Evolutionary conservation across 2,888 invertebrate species (phyloP).

Genomic region (Tetragnatha montana): DNA sequence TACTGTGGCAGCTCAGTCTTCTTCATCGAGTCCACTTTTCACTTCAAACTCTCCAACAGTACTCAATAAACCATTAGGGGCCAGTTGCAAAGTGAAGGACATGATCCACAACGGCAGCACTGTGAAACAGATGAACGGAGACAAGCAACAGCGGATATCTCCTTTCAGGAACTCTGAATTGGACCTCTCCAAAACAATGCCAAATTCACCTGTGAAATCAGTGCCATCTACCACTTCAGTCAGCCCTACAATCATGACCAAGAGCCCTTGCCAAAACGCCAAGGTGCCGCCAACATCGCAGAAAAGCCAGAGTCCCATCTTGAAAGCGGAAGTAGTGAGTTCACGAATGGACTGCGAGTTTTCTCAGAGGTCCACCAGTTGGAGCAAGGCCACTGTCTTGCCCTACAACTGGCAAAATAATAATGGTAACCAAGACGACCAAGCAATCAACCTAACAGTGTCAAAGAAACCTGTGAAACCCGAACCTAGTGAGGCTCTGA

Average conservation of each 20-base stretch:
- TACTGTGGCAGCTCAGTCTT: not conserved
- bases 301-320: conserved; percentile 20
- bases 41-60: conserved; percentile 16
- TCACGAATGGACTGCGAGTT: conserved; percentile 56
- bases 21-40: conserved; percentile 17
- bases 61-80: conserved; percentile 29
- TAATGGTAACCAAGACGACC: conserved; percentile 49
- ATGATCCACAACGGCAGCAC: conserved; percentile 41
- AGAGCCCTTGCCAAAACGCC: conserved; percentile 42
- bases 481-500: conserved; percentile 49
- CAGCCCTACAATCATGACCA: conserved; percentile 39
- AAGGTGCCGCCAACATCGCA: conserved; percentile 13
- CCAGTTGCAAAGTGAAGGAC: conserved; percentile 66
- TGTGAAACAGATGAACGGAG: conserved; percentile 27
- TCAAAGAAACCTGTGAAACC: conserved; percentile 59
- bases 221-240: conserved; percentile 19
- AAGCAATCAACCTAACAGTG: conserved; percentile 69
- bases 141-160: conserved; percentile 26
- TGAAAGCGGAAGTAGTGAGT: conserved; percentile 54
- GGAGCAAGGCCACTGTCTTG: conserved; percentile 66
- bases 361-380: conserved; percentile 45
- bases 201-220: conserved; percentile 45
- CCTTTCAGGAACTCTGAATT: conserved; percentile 27
- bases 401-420: conserved; percentile 65
- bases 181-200: conserved; percentile 42